phyloP scores from a whole-genome alignment of 2,888 invertebrate genomes.

The Zeuzera pyrina region DNA sequence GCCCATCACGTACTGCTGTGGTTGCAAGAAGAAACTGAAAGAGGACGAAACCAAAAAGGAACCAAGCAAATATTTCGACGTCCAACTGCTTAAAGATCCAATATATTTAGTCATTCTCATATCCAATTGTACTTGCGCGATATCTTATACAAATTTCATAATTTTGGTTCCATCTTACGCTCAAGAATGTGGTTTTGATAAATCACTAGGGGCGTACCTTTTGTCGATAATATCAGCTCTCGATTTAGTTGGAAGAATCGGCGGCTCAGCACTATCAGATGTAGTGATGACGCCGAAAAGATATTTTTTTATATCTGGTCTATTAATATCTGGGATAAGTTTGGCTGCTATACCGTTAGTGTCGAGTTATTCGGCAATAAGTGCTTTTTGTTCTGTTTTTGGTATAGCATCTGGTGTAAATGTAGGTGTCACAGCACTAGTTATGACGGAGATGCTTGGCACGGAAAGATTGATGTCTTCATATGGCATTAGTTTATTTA shows the following conservation, averaged over 20 bases:
- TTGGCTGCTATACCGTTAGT: constrained; percentile 80
- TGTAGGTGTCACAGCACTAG: constrained; percentile 88
- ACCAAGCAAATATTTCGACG: constrained; percentile 80
- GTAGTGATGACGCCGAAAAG: constrained; percentile 83
- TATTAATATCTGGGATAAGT: constrained; percentile 83
- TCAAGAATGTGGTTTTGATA: constrained; percentile 78
- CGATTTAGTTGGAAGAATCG: constrained; percentile 87
- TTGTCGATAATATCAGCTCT: constrained; percentile 86
- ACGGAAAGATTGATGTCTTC: constrained; percentile 88
- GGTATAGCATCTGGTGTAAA: constrained; percentile 89
- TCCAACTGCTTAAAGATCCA: constrained; percentile 82
- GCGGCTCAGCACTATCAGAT: constrained; percentile 89
- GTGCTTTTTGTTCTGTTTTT: constrained; percentile 82
- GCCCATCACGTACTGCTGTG: constrained; percentile 51
- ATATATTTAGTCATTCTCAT: constrained; percentile 86
- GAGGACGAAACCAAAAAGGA: constrained; percentile 47
- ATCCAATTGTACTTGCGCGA: constrained; percentile 89
- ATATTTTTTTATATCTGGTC: constrained; percentile 86
- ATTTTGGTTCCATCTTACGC: constrained; percentile 87
- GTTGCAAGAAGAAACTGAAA: constrained; percentile 38
- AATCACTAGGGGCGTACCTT: constrained; percentile 79
- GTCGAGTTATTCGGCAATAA: constrained; percentile 75
- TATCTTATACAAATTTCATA: constrained; percentile 90
- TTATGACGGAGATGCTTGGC: constrained; percentile 91
- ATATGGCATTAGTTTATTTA: constrained; percentile 88